Base-by-base conservation (phyloP, 2,888 invertebrate species). In the Neocrepidodera transversa region DNA sequence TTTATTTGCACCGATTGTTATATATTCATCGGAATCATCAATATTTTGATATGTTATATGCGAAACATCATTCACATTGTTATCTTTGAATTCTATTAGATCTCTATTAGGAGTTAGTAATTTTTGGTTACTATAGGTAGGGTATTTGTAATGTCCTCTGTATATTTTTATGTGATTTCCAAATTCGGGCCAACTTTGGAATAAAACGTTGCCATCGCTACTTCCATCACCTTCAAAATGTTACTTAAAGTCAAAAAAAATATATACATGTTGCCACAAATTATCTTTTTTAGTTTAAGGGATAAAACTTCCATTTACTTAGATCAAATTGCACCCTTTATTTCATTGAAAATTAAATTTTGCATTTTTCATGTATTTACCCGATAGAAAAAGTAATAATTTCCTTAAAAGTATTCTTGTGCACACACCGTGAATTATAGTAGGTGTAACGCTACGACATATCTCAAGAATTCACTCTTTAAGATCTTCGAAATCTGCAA, bases 101-200 rank as follows among this genome's bases (percentile, higher is more conserved):
- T 72, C 66, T 47, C 65, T 68, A 26, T 71, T 70, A 23, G 68
- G 68, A 42, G 66, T 77, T 56, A 79, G 71, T 18, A 82, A 73
- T 40, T 76, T 74, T 2, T 75, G 74, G 10, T 75, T 68, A 38
- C 76, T 64, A 30, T 84, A 80, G 60, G 87, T 86, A 0, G 91
- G 90, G 28, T 89, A 83, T 76, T 88, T 87, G 70, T 91, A 91
- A 71, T 91, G 88, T 0, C 91, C 91, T 17, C 84, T 76, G 60
- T 84, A 75, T 13, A 86, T 75, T 55, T 76, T 64, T 6, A 76
- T 65, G 51, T 72, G 71, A 36, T 74, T 73, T 18, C 64, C 68
- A 16, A 71, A 71, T 26, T 67, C 69, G n/a, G 74, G 70, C 3
- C 79, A 63, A 61, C 76, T 77, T 70, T 78, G 76, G 58, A 77